phyloP scores from a whole-genome alignment of 1,140 invertebrate species.

The Ceratosolen fusciceps region DNA sequence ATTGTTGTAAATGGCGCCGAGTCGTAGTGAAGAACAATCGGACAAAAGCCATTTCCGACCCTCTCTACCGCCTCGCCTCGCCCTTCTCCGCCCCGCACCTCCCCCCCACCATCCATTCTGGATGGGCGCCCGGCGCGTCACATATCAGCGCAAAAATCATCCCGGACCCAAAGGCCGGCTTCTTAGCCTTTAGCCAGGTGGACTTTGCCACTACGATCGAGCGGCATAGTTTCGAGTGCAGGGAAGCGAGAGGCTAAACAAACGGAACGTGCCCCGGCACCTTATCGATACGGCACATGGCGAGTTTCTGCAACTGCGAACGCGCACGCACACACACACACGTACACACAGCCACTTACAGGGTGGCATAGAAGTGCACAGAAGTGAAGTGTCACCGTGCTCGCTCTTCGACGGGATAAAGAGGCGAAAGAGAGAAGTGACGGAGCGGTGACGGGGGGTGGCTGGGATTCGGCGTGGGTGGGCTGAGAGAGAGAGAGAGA shows the following conservation, averaged over 20 bases:
- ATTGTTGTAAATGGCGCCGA: background rate
- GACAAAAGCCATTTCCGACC: constrained; percentile 19
- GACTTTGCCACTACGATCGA: background rate
- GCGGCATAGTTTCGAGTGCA: background rate
- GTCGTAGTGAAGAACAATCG: constrained; percentile 3
- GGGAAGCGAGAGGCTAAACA: constrained; percentile 36
- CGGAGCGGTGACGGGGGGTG: too few species aligned
- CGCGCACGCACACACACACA: constrained; percentile 41
- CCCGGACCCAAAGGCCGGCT: background rate
- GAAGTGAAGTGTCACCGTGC: too few species aligned
- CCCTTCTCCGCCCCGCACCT: too few species aligned
- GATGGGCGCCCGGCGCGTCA: background rate
- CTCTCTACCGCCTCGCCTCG: background rate
- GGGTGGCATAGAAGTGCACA: too few species aligned
- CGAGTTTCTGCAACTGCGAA: background rate
- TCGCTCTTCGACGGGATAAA: too few species aligned
- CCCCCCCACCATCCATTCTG: too few species aligned
- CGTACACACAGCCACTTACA: too few species aligned
- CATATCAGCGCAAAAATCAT: constrained; percentile 18
- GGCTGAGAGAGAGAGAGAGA: background rate
- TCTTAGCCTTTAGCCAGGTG: background rate
- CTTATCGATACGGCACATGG: constrained; percentile 36
- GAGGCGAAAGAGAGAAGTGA: background rate
- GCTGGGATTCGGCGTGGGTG: too few species aligned
- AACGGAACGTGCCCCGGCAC: constrained; percentile 37